Base-by-base conservation (phyloP, 2,888 invertebrate genomes). In the Campoplex capitator region DNA sequence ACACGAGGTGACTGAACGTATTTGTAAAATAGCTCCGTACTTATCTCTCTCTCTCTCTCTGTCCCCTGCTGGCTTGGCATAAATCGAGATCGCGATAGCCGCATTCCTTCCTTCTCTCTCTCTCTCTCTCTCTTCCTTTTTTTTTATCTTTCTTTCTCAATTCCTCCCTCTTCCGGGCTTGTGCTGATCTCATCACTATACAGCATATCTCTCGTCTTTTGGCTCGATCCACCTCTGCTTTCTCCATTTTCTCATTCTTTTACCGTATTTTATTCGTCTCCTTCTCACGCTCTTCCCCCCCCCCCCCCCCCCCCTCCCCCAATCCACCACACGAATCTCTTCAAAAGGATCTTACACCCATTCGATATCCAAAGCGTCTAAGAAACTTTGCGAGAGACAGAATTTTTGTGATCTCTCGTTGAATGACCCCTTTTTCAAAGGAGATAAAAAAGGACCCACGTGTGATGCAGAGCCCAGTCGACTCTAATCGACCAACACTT, bases 11-110 rank as follows among this genome's bases (percentile, higher is more conserved):
- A 78, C 74, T 75, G 78, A 74, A 67, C 68, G 84, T 82, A 84
- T 87, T 84, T 83, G 73, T 73, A 80, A 83, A 85, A 86, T 86
- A 65, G 85, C 82, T 75, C 78, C 83, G 79, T 80, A 82, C 86
- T 85, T 83, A 87, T 82, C 77, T 84, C 65, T 71, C 68, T 68
- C 68, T 68, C 23, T 23, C 23, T 23, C 23, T 23, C 23, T 23
- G 58, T 76, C 83, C 56, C 71, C 70, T 78, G 78, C 75, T 85
- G 83, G 86, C 83, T 86, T 83, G 83, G 83, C 86, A 86, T 86
- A 86, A 86, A 83, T 86, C 80, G 76, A 80, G 76, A 86, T 83
- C 80, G 67, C 79, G 80, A 83, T 75, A 67, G 54, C 32, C 54
- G 58, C 74, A 54, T 48, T 51, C 70, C 16, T 28, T 48, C 65